Percentiles rank a stretch among this genome's conserved stretches.
phyloP scores from a whole-genome alignment of 2,113 vertebrate species.

The Hippocampus zosterae region DNA sequence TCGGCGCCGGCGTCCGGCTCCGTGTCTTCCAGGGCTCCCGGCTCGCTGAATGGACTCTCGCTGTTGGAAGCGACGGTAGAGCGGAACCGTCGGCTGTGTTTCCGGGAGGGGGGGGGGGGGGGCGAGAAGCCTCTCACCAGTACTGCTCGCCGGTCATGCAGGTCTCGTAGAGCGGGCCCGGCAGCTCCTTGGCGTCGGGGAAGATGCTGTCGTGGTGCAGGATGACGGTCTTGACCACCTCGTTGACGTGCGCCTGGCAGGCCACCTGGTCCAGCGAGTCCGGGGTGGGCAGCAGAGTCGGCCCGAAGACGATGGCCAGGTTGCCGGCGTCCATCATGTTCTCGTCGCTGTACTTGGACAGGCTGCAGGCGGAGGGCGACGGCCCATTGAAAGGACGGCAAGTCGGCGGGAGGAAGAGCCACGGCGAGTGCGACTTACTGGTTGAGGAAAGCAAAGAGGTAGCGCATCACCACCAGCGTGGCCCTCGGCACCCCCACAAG shows the following conservation, averaged over 20 bases:
- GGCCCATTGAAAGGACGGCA: background rate
- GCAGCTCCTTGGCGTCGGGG: constrained; percentile 92
- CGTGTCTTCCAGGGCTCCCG: constrained; percentile 88
- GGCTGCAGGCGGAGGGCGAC: constrained; percentile 58
- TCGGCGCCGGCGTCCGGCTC: constrained; percentile 91
- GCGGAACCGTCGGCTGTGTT: background rate
- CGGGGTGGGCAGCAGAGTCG: constrained; percentile 94
- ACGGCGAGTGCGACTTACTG: constrained; percentile 80
- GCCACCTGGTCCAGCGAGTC: constrained; percentile 95
- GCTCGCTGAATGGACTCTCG: constrained; percentile 96
- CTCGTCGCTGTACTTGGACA: constrained; percentile 97
- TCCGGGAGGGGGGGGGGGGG: too few relatives aligned
- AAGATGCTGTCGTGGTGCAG: constrained; percentile 96
- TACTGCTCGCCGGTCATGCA: constrained; percentile 98
- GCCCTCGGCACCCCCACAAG: constrained; percentile 87
- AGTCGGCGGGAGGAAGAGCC: too few relatives aligned
- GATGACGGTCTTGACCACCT: constrained; percentile 96
- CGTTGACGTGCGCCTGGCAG: constrained; percentile 96
- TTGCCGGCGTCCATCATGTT: constrained; percentile 99
- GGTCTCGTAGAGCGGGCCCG: constrained; percentile 95
- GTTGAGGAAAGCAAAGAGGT: constrained; percentile 98
- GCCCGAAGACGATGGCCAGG: constrained; percentile 95
- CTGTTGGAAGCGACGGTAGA: constrained; percentile 57
- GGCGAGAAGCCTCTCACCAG: constrained; percentile 76
- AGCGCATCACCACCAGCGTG: constrained; percentile 94